A percentile compares a stretch with the other conserved stretches of the same genome.
Conservation (phyloP, 2,888 invertebrate genomes). For the Panopea generosa region DNA sequence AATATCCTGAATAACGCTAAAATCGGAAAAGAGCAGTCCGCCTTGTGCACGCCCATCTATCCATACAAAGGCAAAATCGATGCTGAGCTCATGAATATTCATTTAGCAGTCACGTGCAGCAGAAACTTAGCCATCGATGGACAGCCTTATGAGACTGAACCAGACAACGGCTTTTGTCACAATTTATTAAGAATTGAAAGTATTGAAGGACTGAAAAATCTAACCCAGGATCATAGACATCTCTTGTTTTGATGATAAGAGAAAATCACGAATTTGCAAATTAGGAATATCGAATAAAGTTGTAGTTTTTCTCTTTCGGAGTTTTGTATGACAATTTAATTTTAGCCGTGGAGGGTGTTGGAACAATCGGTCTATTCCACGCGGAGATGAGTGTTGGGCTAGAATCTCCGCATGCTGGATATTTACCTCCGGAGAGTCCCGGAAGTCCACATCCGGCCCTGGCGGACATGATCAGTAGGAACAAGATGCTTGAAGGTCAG, state of each 20-base stretch:
- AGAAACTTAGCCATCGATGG: slow-evolving; percentile 8
- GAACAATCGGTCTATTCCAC: too few species aligned
- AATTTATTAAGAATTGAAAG: slow-evolving; percentile 60
- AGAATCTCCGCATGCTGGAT: slow-evolving; percentile 51
- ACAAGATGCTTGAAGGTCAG: slow-evolving; percentile 82
- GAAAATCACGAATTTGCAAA: slow-evolving; percentile 29
- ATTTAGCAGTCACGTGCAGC: slow-evolving; percentile 40
- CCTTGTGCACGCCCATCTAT: slow-evolving; percentile 38
- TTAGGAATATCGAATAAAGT: slow-evolving; percentile 14
- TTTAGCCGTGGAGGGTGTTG: too few species aligned
- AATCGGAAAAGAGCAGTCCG: slow-evolving; percentile 51
- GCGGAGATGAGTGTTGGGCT: slow-evolving; percentile 50
- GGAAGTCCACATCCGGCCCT: slow-evolving; percentile 72
- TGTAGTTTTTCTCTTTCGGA: too few species aligned
- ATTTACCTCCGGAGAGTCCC: slow-evolving; percentile 57
- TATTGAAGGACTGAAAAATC: slow-evolving; percentile 41
- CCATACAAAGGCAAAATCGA: slow-evolving; percentile 48
- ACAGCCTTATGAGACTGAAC: slow-evolving; percentile 16
- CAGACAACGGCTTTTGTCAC: slow-evolving; percentile 49
- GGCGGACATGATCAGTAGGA: slow-evolving; percentile 80
- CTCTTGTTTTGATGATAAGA: slow-evolving; percentile 16
- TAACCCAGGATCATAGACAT: slow-evolving; percentile 13
- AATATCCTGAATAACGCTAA: slow-evolving; percentile 38
- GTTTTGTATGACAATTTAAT: too few species aligned
- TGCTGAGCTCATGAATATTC: slow-evolving; percentile 49